phyloP scores from a whole-genome alignment of 2,797 vertebrate genomes.

The Sebastes matsubarae region DNA sequence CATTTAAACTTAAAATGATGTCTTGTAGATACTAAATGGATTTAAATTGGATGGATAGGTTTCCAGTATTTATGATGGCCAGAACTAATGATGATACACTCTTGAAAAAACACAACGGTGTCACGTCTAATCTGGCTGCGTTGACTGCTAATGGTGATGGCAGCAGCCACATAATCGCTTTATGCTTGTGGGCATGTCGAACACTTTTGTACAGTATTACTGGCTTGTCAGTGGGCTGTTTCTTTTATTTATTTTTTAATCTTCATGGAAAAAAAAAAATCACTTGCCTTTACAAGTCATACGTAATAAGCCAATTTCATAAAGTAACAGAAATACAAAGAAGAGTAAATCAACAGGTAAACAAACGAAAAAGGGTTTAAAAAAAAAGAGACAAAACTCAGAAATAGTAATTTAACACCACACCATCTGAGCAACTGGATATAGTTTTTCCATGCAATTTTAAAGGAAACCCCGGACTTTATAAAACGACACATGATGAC shows the following conservation, averaged over 20 bases:
- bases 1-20: not conserved
- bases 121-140: not conserved
- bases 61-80: slow-evolving; percentile 12
- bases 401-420: not conserved
- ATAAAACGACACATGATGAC: not conserved
- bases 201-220: not conserved
- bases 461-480: not conserved
- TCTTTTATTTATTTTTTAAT: not conserved
- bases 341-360: not conserved
- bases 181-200: not conserved
- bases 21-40: not conserved
- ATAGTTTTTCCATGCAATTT: not conserved
- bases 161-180: slow-evolving; percentile 28
- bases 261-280: not conserved
- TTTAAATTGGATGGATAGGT: not conserved
- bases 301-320: not conserved
- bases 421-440: not conserved
- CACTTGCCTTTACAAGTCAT: not conserved
- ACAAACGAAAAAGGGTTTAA: not conserved
- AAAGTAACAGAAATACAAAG: not conserved
- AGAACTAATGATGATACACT: slow-evolving; percentile 27
- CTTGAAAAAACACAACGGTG: not conserved
- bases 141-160: not conserved
- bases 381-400: not conserved
- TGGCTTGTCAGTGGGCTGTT: not conserved